Evolutionary conservation across 2,888 invertebrate species (phyloP).

Genomic region (Lasioglossum morio): DNA sequence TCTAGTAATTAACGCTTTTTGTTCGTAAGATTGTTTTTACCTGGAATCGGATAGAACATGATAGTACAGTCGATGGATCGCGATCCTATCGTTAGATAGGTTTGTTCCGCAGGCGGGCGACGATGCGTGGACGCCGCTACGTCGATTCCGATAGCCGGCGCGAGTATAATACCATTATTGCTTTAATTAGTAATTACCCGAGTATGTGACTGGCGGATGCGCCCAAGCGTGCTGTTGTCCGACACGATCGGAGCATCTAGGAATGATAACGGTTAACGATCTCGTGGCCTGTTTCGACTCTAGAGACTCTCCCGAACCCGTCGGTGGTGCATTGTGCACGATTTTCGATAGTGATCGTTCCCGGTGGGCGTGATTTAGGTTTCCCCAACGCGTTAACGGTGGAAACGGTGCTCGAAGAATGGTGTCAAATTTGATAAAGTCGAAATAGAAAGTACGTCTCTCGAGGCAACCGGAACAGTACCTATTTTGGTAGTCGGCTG

Average conservation of each 20-base stretch:
- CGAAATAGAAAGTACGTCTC: not conserved
- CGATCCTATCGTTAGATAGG: not conserved
- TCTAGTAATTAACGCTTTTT: not conserved
- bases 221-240: slow-evolving; percentile 45
- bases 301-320: not conserved
- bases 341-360: not conserved
- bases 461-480: not conserved
- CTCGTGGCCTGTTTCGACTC: slow-evolving; percentile 15
- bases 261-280: slow-evolving; percentile 54
- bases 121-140: slow-evolving; percentile 71
- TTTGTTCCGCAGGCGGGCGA: slow-evolving; percentile 36
- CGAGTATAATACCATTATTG: slow-evolving; percentile 71
- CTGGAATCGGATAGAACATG: not conserved
- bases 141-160: slow-evolving; percentile 57
- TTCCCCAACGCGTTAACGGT: not conserved
- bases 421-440: slow-evolving; percentile 6
- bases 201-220: slow-evolving; percentile 60
- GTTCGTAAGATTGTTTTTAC: not conserved
- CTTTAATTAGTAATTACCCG: slow-evolving; percentile 72
- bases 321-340: not conserved
- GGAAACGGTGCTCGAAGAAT: not conserved
- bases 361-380: not conserved
- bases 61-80: not conserved
- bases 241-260: slow-evolving; percentile 25
- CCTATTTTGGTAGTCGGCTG: not conserved